phyloP scores from a whole-genome alignment of 2,113 vertebrate species.

The Eudyptes chrysolophus region DNA sequence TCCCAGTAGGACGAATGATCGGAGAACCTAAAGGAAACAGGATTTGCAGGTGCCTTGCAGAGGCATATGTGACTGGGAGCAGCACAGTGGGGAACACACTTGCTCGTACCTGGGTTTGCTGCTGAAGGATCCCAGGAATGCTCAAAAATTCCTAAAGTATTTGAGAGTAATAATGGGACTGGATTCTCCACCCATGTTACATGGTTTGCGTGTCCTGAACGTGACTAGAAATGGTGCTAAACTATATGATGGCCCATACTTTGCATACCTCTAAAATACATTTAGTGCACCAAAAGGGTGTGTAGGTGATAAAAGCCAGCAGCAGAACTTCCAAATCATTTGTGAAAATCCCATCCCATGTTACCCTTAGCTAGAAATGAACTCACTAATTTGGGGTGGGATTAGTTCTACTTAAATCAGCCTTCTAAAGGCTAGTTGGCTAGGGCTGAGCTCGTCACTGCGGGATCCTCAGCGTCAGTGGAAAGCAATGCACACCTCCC shows the following conservation, averaged over 20 bases:
- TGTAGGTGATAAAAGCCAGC: not conserved
- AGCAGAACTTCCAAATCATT: not conserved
- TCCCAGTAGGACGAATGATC: not conserved
- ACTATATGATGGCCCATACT: not conserved
- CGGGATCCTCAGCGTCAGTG: not conserved
- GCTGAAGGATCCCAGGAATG: not conserved
- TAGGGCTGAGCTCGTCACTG: not conserved
- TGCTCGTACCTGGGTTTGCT: not conserved
- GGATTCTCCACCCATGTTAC: not conserved
- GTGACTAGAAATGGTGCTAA: not conserved
- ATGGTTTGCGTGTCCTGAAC: not conserved
- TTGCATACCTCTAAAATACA: not conserved
- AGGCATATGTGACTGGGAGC: not conserved
- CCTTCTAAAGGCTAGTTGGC: not conserved
- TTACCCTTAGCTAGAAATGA: not conserved
- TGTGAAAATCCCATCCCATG: not conserved
- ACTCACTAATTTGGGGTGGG: not conserved
- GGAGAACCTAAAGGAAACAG: not conserved
- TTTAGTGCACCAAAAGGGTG: not conserved
- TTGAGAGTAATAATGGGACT: fast-evolving
- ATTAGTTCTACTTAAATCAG: not conserved
- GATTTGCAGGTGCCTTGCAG: not conserved
- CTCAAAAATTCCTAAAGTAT: not conserved
- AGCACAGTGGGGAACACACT: not conserved
- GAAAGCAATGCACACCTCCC: slow-evolving; percentile 29